Conservation (phyloP, 2,113 vertebrate genomes). For the Sphyrna mokarran region DNA sequence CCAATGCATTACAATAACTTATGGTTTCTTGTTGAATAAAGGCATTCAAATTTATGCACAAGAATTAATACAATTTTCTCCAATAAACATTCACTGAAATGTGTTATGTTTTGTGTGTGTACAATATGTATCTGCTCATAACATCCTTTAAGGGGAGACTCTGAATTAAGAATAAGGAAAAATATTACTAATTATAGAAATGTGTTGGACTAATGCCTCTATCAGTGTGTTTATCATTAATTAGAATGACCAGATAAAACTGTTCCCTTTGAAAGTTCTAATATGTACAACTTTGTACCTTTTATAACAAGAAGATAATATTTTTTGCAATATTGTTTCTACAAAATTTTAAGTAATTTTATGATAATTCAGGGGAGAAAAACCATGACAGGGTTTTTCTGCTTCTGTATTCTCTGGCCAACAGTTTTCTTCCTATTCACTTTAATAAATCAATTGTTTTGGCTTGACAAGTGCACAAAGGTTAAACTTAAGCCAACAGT, state of each 20-base stretch:
- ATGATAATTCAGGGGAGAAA: background rate
- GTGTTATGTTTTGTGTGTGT: background rate
- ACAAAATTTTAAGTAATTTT: slow-evolving; percentile 9
- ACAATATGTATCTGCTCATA: background rate
- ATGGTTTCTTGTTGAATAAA: background rate
- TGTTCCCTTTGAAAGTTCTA: background rate
- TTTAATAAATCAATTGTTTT: background rate
- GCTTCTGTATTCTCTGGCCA: background rate
- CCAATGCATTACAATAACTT: background rate
- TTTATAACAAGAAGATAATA: background rate
- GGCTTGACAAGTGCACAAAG: background rate
- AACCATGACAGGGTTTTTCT: background rate
- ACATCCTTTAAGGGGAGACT: background rate
- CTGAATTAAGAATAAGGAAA: background rate
- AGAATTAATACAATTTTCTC: background rate
- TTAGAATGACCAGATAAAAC: background rate
- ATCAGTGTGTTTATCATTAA: background rate
- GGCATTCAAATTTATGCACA: background rate
- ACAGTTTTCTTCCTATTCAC: background rate
- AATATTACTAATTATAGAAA: background rate
- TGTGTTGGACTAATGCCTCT: background rate
- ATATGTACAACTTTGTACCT: background rate
- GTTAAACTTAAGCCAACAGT: background rate
- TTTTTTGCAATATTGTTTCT: background rate
- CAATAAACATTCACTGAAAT: background rate